Evolutionary conservation across 2,797 vertebrate genomes (phyloP).

Genomic region (Eleutherodactylus coqui): DNA sequence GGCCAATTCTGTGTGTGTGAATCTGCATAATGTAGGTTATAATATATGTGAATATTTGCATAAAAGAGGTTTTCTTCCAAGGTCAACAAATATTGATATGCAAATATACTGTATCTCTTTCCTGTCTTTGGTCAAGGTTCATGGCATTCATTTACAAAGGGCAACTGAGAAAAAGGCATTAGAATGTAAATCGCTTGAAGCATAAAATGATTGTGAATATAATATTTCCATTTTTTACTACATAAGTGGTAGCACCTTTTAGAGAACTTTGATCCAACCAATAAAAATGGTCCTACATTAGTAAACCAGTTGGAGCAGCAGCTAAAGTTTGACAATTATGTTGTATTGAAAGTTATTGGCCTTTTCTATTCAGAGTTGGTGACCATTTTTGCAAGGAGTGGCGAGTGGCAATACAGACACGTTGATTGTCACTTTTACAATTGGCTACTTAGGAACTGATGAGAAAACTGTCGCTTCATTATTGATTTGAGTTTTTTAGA

Average conservation of each 20-base stretch:
- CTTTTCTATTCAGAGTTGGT: neutral
- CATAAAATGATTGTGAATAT: neutral
- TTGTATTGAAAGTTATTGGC: neutral
- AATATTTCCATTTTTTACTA: neutral
- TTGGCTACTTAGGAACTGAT: neutral
- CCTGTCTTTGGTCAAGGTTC: slow-evolving; percentile 30
- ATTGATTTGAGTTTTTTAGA: neutral
- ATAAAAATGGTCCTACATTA: neutral
- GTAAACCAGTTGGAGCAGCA: neutral
- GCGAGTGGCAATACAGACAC: neutral
- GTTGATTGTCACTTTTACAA: neutral
- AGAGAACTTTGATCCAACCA: neutral
- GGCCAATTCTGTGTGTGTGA: neutral
- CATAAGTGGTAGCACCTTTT: neutral
- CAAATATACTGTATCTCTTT: slow-evolving; percentile 53
- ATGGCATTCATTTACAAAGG: slow-evolving; percentile 28
- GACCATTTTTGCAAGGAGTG: neutral
- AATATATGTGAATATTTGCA: slow-evolving; percentile 41
- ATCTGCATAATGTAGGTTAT: neutral
- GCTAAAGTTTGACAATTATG: neutral
- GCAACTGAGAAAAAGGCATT: neutral
- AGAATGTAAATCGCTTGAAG: slow-evolving; percentile 1
- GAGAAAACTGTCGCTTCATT: neutral
- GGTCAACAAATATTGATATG: slow-evolving; percentile 40
- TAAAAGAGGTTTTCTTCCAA: slow-evolving; percentile 39